Percentiles rank a stretch among this genome's conserved stretches.
Conservation (phyloP, 2,113 vertebrate genomes). For the Muscicapa adusta region DNA sequence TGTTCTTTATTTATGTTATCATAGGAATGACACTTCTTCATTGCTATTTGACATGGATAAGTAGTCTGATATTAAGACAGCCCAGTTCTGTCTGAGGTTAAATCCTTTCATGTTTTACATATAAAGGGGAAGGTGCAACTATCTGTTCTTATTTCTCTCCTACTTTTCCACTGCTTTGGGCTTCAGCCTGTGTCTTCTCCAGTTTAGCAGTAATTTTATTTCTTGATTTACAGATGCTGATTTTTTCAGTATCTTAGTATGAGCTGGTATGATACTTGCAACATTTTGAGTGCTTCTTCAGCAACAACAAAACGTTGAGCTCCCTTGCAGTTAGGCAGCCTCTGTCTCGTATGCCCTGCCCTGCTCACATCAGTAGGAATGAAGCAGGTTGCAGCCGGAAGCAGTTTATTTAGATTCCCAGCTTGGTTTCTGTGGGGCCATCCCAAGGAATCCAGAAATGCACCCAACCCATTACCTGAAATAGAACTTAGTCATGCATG, state of each 20-base stretch:
- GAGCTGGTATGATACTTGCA: neutral
- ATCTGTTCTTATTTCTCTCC: neutral
- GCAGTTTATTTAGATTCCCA: neutral
- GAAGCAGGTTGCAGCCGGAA: neutral
- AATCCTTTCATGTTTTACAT: neutral
- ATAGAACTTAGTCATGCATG: neutral
- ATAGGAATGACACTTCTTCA: neutral
- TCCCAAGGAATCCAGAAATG: conserved; percentile 13
- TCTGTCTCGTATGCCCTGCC: neutral
- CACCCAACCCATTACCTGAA: neutral
- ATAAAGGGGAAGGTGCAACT: neutral
- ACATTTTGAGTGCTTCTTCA: neutral
- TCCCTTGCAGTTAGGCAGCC: neutral
- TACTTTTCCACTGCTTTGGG: neutral
- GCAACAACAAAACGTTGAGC: neutral
- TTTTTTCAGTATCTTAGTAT: neutral
- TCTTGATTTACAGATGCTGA: neutral
- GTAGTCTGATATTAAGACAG: neutral
- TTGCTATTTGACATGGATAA: neutral
- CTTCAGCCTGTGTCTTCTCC: neutral
- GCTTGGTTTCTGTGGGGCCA: conserved; percentile 9
- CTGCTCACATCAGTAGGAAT: neutral
- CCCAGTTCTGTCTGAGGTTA: neutral
- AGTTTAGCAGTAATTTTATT: neutral
- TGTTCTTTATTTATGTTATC: neutral